phyloP scores from a whole-genome alignment of 2,888 invertebrate species.

The Epistrophe eligans region DNA sequence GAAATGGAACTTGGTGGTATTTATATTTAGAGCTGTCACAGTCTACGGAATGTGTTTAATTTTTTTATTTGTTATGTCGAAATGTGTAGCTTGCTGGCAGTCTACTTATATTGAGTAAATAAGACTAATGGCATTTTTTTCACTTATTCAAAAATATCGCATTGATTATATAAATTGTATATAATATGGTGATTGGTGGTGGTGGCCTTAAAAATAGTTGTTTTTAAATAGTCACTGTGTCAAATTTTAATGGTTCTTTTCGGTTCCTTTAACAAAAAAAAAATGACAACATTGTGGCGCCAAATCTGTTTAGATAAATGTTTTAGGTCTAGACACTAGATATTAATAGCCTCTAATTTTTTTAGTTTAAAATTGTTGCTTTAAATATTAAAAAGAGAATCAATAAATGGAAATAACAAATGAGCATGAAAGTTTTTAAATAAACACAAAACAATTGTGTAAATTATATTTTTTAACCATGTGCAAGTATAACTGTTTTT shows the following conservation, averaged over 20 bases:
- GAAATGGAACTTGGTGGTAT: constrained; percentile 34
- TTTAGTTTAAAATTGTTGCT: not conserved
- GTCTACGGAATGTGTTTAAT: constrained; percentile 19
- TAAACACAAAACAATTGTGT: no score
- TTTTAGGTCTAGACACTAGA: constrained; percentile 24
- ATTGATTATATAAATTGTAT: not conserved
- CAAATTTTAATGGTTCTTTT: constrained; percentile 29
- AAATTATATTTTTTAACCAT: no score
- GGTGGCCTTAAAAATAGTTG: constrained; percentile 13
- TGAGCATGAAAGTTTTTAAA: no score
- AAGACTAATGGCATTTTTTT: constrained; percentile 28
- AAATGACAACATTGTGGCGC: not conserved
- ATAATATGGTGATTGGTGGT: not conserved
- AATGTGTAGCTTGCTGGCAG: constrained; percentile 5
- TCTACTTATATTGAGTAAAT: constrained; percentile 20
- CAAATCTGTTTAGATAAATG: constrained; percentile 28
- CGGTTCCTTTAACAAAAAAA: not conserved
- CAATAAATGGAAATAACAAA: no score
- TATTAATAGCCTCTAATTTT: constrained; percentile 4
- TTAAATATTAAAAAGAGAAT: no score
- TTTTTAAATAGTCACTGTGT: constrained; percentile 21
- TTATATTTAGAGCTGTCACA: constrained; percentile 29
- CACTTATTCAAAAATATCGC: not conserved
- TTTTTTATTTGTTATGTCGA: constrained; percentile 23
- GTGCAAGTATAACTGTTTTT: no score